phyloP scores from a whole-genome alignment of 2,797 vertebrate genomes.

The Muraenolepis orangiensis region DNA sequence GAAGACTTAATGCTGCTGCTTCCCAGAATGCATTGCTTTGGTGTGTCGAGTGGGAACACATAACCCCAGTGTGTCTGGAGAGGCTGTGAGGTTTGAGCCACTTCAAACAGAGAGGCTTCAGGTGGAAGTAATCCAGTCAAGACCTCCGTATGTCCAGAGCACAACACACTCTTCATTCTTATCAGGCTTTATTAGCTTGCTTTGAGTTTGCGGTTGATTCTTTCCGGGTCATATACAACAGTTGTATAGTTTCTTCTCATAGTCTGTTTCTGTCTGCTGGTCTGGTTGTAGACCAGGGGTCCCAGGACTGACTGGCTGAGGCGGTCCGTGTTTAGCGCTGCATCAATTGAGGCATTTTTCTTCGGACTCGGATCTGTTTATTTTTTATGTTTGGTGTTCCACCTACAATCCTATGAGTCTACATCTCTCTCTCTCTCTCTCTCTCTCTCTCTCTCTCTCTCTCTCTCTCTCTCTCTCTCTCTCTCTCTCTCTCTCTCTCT shows the following conservation, averaged over 20 bases:
- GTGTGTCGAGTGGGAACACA: conserved; percentile 15
- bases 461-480: too few species aligned
- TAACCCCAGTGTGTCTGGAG: conserved; percentile 22
- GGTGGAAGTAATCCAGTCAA: not conserved
- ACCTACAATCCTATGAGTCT: not conserved
- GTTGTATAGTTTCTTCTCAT: not conserved
- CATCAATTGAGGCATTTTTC: not conserved
- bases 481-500: not conserved
- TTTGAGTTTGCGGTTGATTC: not conserved
- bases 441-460: too few species aligned
- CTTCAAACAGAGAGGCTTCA: not conserved
- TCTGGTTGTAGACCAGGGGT: too few species aligned
- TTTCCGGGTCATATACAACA: not conserved
- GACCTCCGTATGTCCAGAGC: not conserved
- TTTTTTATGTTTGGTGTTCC: not conserved
- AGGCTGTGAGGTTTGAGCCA: not conserved
- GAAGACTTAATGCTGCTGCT: not conserved
- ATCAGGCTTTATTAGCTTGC: not conserved
- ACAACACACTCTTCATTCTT: not conserved
- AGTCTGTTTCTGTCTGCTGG: too few species aligned
- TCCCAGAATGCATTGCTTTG: not conserved
- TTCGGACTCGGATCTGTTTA: not conserved
- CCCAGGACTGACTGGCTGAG: too few species aligned
- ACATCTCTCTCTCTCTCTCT: too few species aligned
- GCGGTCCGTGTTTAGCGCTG: not conserved